Percentiles rank a stretch among this genome's conserved stretches.
Evolutionary conservation across 2,797 vertebrate species (phyloP).

Genomic region (Mionectes olivaceus): DNA sequence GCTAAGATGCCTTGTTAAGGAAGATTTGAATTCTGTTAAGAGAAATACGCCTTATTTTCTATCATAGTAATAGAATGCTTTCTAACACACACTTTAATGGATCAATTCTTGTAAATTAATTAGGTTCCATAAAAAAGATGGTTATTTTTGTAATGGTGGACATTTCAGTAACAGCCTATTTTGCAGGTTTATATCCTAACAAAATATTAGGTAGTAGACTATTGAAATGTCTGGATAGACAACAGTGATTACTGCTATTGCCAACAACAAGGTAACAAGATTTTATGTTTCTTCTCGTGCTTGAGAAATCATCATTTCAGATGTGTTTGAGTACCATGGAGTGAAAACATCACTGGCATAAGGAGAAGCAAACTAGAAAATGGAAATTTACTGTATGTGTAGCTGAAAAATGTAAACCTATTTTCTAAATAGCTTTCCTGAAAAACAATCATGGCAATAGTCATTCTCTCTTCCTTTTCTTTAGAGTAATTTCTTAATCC

Average conservation of each 20-base stretch:
- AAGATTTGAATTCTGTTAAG: background rate
- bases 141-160: background rate
- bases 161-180: background rate
- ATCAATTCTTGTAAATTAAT: background rate
- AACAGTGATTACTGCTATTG: background rate
- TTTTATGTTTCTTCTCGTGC: background rate
- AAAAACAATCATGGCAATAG: background rate
- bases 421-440: slow-evolving; percentile 41
- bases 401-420: slow-evolving; percentile 11
- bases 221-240: background rate
- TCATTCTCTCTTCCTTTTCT: background rate
- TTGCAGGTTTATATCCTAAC: background rate
- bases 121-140: background rate
- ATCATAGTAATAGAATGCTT: background rate
- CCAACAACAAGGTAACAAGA: background rate
- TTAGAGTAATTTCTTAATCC: slow-evolving; percentile 15
- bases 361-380: slow-evolving; percentile 16
- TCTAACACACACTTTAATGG: background rate
- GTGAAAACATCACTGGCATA: background rate
- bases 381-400: background rate
- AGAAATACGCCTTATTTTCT: background rate
- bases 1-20: background rate
- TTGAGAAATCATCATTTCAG: slow-evolving; percentile 24
- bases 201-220: background rate
- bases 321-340: background rate